phyloP scores from a whole-genome alignment of 2,888 invertebrate species.

The Drosophila bunnanda region DNA sequence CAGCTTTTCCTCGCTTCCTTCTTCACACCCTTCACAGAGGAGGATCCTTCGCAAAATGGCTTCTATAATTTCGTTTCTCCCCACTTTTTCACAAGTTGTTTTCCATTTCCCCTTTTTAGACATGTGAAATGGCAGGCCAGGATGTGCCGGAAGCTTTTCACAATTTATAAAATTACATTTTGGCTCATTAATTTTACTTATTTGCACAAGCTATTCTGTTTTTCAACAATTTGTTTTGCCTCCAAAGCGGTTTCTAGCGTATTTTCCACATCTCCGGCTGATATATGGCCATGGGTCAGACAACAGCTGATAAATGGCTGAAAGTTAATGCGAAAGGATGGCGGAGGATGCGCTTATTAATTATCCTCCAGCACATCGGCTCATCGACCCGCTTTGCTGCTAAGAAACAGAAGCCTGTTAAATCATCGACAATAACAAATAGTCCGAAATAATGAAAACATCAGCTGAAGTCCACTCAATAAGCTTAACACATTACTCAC shows the following conservation, averaged over 20 bases:
- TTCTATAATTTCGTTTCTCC: conserved; percentile 29
- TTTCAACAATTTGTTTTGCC: conserved; percentile 67
- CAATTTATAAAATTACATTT: conserved; percentile 78
- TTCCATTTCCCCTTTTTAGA: conserved; percentile 40
- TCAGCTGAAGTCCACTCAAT: conserved; percentile 17
- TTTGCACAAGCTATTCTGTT: conserved; percentile 53
- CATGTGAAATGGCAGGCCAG: conserved; percentile 28
- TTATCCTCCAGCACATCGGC: conserved; percentile 41
- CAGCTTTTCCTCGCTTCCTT: conserved; percentile 8
- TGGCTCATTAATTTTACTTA: conserved; percentile 80
- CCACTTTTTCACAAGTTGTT: conserved; percentile 22
- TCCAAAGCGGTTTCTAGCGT: conserved; percentile 57
- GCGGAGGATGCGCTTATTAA: conserved; percentile 50
- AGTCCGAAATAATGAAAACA: conserved; percentile 47
- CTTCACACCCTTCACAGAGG: neutral
- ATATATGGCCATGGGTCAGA: conserved; percentile 52
- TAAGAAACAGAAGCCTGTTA: conserved; percentile 19
- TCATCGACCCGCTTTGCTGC: conserved; percentile 2
- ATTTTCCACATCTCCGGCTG: conserved; percentile 53
- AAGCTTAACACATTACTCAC: conserved; percentile 32
- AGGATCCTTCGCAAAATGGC: conserved; percentile 24
- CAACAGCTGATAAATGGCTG: conserved; percentile 60
- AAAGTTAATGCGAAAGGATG: conserved; percentile 31
- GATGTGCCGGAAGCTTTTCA: conserved; percentile 76
- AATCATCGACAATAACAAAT: conserved; percentile 58